Percentiles rank a stretch among this genome's conserved stretches.
Evolutionary conservation across 2,888 invertebrate genomes (phyloP).

Genomic region (Ormia ochracea): DNA sequence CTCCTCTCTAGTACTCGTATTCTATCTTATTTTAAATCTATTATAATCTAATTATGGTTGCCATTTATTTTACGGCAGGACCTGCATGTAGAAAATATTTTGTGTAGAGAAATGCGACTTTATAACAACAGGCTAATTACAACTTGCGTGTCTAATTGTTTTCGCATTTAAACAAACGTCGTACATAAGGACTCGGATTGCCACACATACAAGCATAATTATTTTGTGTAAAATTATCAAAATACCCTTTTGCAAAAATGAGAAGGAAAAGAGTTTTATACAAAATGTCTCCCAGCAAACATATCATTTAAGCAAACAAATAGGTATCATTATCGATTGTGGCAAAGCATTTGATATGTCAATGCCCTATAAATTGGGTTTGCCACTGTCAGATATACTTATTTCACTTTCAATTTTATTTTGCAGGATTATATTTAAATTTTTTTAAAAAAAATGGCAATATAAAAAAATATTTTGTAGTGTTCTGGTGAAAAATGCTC

Average conservation of each 20-base stretch:
- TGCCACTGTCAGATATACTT: too few relatives aligned
- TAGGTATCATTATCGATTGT: too few relatives aligned
- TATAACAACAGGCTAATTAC: constrained; percentile 48
- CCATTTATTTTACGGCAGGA: constrained; percentile 27
- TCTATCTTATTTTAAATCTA: constrained; percentile 22
- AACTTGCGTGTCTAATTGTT: constrained; percentile 56
- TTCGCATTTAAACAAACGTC: constrained; percentile 48
- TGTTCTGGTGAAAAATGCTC: too few relatives aligned
- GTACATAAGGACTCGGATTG: background rate
- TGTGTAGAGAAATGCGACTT: constrained; percentile 18
- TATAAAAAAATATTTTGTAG: too few relatives aligned
- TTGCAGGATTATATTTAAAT: too few relatives aligned
- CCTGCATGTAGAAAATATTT: constrained; percentile 1
- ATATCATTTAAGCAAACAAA: too few relatives aligned
- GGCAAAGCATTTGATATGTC: too few relatives aligned
- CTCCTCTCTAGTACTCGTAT: too few relatives aligned
- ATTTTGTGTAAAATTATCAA: background rate
- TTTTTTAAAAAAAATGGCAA: too few relatives aligned
- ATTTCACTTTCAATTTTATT: too few relatives aligned
- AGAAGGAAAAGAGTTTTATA: background rate
- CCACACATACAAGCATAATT: background rate
- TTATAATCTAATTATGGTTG: constrained; percentile 56
- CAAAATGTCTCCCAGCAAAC: background rate
- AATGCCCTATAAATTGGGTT: too few relatives aligned
- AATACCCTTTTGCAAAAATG: background rate